Evolutionary conservation across 2,797 vertebrate genomes (phyloP), one percentile per base, ranked within the genome.

Genomic region (Sebastes nivosus): DNA sequence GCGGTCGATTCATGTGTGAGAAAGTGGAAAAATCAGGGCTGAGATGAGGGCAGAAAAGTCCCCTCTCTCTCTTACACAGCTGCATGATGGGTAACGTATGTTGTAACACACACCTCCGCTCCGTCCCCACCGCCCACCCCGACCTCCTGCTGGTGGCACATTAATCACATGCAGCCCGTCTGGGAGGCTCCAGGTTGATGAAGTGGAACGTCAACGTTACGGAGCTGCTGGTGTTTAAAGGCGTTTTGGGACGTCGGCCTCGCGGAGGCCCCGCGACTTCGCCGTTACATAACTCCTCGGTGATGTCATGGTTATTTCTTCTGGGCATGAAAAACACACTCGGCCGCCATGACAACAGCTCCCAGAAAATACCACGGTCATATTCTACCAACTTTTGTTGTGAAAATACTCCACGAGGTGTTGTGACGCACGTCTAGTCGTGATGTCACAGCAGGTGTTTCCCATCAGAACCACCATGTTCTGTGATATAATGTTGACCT

Each of bases 231-330:
- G 63, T 58, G 6, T 55, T 79, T 50, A 74, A 68, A 87, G 46
- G 46, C 3, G 20, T n/a, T 52, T 9, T n/a, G 46, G 61, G 75
- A 67, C 32, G 76, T 59, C 60, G 9, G 54, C 29, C 67, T 34
- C 34, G 20, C 24, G 30, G 85, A 75, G 72, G 75, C 9, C 72
- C 83, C 75, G 4, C 30, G 13, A 27, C 70, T 10, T 70, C 61
- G 22, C 57, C 29, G 20, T 89, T 91, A 77, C 83, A 75, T 79
- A 84, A 90, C 34, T 59, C 14, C 73, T 63, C 54, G 2, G 58
- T 89, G 89, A 89, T 52, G 92, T 93, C 90, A 90, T 74, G 60
- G 57, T 69, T 36, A 16, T 46, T 73, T 67, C 81, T 69, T 81
- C 81, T 59, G 59, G 74, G 70, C 57, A 60, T 2, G 18, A 79